These are phyloP conservation scores for Hartigia nigra DNA, from an alignment of 2,888 invertebrate genomes.

Conservation along the genomic window DNA sequence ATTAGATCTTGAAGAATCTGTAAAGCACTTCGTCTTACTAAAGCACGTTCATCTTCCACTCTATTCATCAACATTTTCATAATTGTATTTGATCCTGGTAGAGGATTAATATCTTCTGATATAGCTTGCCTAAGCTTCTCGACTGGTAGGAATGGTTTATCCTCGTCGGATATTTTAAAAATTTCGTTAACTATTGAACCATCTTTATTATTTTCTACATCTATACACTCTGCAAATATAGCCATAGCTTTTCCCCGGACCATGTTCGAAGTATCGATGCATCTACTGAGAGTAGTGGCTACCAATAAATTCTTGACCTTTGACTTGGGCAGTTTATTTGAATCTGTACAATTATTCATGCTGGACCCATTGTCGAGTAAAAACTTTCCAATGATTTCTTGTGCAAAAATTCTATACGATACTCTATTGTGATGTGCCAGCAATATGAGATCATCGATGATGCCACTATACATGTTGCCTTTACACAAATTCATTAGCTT, in stretches of 20 bases:
- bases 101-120: conserved; percentile 38
- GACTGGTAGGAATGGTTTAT: conserved; percentile 40
- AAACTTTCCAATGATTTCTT: conserved; percentile 67
- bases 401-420: conserved; percentile 65
- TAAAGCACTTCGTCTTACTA: conserved; percentile 64
- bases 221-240: conserved; percentile 69
- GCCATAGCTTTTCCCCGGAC: conserved; percentile 74
- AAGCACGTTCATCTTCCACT: conserved; percentile 68
- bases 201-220: conserved; percentile 30
- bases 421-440: conserved; percentile 64
- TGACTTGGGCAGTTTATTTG: conserved; percentile 3
- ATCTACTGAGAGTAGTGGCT: conserved; percentile 69
- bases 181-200: conserved; percentile 33
- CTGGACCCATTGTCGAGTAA: conserved; percentile 47
- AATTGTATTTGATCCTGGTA: conserved; percentile 57
- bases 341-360: conserved; percentile 16
- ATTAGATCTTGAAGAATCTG: conserved; percentile 50
- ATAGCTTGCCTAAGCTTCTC: conserved; percentile 31
- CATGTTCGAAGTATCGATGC: conserved; percentile 70
- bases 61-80: conserved; percentile 64
- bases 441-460: conserved; percentile 43
- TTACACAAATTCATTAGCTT: conserved; percentile 51
- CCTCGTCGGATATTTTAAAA: conserved; percentile 28
- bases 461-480: conserved; percentile 29
- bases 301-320: conserved; percentile 58